Evolutionary conservation across 2,888 invertebrate species (phyloP), one percentile per base, ranked within the genome.

Genomic region (Nomada goodeniana): DNA sequence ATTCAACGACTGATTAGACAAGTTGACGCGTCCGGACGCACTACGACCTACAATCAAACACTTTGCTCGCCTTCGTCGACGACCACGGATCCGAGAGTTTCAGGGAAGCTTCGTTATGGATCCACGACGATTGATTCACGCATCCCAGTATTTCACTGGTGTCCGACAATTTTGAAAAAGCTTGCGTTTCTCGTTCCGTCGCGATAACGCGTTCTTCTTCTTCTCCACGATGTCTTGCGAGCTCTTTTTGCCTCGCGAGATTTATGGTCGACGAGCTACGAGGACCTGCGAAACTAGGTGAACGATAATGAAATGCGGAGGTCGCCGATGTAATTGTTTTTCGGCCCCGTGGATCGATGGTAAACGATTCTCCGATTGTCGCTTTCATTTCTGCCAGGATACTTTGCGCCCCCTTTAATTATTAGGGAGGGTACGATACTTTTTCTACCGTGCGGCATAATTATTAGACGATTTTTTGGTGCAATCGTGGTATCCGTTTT

Each of bases 91-190:
- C 53, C 61, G 50, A 50, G 36, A 26, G 65, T 72, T 72, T 72
- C 68, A 71, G 55, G 64, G 70, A 26, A 61, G 71, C 47, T 68
- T 59, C 69, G 78, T 85, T 78, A 81, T 59, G 72, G 72, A 60
- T 64, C 26, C 57, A 65, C 75, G 57, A 61, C 63, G 83, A 84
- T 85, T 84, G 85, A 85, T 85, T 85, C 82, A 82, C 79, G 82
- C 60, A 82, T 53, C 61, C 78, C 83, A 20, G 73, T 85, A 82
- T 82, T 82, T 85, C 75, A 82, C 29, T 55, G 47, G 13, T n/a
- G 42, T 23, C 61, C 73, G 70, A 68, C 68, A 75, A 69, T 76
- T 82, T 79, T 80, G 72, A 80, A 80, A 80, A 76, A 76, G 73
- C 67, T 80, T 15, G 47, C 47, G 47, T 15, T 47, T 11, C 47